These are phyloP conservation scores for Drosophila nigrodunni DNA, from an alignment of 1,140 invertebrate species.

Conservation along the genomic window DNA sequence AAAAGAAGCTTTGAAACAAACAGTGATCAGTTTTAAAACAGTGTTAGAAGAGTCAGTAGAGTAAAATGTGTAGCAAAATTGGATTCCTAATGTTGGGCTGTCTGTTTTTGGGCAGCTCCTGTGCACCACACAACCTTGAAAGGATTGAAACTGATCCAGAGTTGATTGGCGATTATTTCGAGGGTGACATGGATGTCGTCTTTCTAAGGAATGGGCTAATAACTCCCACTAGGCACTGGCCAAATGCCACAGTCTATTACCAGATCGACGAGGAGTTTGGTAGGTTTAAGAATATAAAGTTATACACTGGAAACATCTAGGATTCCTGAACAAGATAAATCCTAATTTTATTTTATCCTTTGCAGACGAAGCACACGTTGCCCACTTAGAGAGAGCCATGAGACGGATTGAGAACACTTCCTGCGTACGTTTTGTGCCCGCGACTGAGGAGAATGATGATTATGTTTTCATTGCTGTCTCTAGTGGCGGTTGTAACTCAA, in stretches of 20 bases:
- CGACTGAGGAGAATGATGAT: conserved; percentile 25
- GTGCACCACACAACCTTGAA: conserved; percentile 22
- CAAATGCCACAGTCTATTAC: conserved; percentile 83
- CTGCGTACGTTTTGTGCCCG: conserved; percentile 66
- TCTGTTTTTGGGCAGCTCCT: not conserved
- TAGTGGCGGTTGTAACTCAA: conserved; percentile 84
- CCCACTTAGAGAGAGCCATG: conserved; percentile 69
- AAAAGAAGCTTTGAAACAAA: too few species aligned
- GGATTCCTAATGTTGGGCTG: not conserved
- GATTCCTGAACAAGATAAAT: too few species aligned
- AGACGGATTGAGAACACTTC: conserved; percentile 75
- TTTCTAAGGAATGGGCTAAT: conserved; percentile 39
- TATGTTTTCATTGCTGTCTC: conserved; percentile 40
- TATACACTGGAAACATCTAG: too few species aligned
- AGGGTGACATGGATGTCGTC: conserved; percentile 65
- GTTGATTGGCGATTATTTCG: conserved; percentile 59
- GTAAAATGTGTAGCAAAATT: conserved; percentile 16
- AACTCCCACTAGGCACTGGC: conserved; percentile 41
- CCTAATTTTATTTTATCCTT: too few species aligned
- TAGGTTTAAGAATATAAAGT: conserved; percentile 36
- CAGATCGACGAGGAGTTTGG: conserved; percentile 63
- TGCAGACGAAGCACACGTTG: conserved; percentile 25
- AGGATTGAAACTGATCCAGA: conserved; percentile 54
- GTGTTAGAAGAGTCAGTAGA: too few species aligned
- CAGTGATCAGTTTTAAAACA: too few species aligned